Evolutionary conservation across 2,888 invertebrate species (phyloP).

Genomic region (Monochamus alternatus): DNA sequence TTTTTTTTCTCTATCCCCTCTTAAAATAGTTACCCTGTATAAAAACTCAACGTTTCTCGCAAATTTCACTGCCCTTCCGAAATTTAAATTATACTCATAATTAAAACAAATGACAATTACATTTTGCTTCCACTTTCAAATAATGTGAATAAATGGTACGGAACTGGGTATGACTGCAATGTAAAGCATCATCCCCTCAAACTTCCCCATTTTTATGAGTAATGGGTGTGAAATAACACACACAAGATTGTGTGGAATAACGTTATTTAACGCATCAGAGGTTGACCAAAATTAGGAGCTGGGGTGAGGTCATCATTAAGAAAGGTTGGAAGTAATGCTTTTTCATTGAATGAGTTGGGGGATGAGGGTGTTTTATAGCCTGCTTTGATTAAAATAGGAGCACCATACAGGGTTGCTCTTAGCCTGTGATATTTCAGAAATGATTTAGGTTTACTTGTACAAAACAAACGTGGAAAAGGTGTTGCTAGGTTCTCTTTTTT

Average conservation of each 20-base stretch:
- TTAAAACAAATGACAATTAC: too few relatives aligned
- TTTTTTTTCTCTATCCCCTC: too few relatives aligned
- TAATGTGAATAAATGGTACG: too few relatives aligned
- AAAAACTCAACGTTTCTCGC: too few relatives aligned
- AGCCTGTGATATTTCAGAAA: neutral
- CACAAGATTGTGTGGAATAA: slow-evolving; percentile 42
- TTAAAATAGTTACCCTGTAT: too few relatives aligned
- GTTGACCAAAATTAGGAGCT: slow-evolving; percentile 56
- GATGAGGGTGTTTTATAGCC: slow-evolving; percentile 60
- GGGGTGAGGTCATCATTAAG: slow-evolving; percentile 60
- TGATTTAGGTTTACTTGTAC: too few relatives aligned
- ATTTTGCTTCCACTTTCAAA: too few relatives aligned
- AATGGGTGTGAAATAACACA: slow-evolving; percentile 38
- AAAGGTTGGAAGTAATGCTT: slow-evolving; percentile 59
- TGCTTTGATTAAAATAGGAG: slow-evolving; percentile 63
- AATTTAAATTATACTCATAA: too few relatives aligned
- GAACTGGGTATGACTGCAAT: too few relatives aligned
- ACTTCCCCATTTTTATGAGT: slow-evolving; percentile 14
- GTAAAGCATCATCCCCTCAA: neutral
- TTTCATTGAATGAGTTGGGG: slow-evolving; percentile 59
- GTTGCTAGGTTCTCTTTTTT: too few relatives aligned
- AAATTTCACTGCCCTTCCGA: too few relatives aligned
- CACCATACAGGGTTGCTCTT: slow-evolving; percentile 37
- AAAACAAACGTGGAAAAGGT: too few relatives aligned
- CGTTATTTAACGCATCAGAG: slow-evolving; percentile 60